A percentile compares a stretch with the other conserved stretches of the same genome.
Evolutionary conservation across 2,888 invertebrate species (phyloP).

Genomic region (Abscondita cerata): DNA sequence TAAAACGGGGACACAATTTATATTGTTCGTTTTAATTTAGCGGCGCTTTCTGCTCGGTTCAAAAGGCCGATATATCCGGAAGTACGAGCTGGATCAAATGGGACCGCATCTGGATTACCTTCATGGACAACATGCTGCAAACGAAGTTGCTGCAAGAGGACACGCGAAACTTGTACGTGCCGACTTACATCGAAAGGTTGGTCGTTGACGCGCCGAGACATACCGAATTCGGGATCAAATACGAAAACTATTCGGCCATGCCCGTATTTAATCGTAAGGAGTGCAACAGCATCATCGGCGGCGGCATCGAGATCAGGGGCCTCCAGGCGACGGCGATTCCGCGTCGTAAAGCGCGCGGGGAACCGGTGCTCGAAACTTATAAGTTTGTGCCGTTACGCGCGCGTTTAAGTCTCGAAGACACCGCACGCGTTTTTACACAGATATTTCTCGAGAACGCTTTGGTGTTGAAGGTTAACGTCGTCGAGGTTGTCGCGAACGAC

Average conservation of each 20-base stretch:
- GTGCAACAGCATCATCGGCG: constrained; percentile 37
- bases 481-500: constrained; percentile 55
- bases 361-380: constrained; percentile 81
- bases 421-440: constrained; percentile 70
- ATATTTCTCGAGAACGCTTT: constrained; percentile 75
- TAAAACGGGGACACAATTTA: too few relatives aligned
- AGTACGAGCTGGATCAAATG: constrained; percentile 66
- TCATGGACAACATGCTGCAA: constrained; percentile 90
- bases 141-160: constrained; percentile 74
- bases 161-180: constrained; percentile 73
- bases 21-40: constrained; percentile 35
- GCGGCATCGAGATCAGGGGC: constrained; percentile 73
- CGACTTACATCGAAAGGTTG: constrained; percentile 57
- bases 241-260: constrained; percentile 44
- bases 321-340: constrained; percentile 72
- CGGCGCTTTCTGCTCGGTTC: constrained; percentile 43
- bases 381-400: constrained; percentile 70
- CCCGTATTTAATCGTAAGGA: constrained; percentile 58
- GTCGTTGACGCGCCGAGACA: constrained; percentile 36
- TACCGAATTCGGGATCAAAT: constrained; percentile 29
- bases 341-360: constrained; percentile 69
- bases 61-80: constrained; percentile 42
- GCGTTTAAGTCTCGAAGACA: constrained; percentile 63
- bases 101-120: constrained; percentile 86
- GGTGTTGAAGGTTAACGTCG: constrained; percentile 66